Conservation (phyloP, 2,888 invertebrate species). For the Clanis bilineata region DNA sequence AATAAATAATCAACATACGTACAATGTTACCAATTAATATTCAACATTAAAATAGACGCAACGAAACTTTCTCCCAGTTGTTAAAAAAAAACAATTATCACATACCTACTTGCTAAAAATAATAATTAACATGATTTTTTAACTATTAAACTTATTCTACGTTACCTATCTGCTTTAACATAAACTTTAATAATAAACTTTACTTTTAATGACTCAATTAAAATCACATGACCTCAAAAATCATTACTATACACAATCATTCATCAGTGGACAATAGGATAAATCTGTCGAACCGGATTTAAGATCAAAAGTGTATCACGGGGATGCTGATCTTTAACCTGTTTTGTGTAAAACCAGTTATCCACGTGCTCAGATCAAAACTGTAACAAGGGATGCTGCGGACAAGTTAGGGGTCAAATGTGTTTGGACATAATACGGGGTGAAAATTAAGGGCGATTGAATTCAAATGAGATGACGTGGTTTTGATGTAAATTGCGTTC, state of each 20-base stretch:
- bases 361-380: conserved; percentile 45
- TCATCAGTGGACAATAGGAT: not conserved
- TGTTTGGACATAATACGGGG: conserved; percentile 35
- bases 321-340: conserved; percentile 38
- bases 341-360: conserved; percentile 28
- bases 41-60: too few relatives aligned
- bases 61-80: too few relatives aligned
- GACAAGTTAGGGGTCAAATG: conserved; percentile 36
- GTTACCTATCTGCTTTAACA: too few relatives aligned
- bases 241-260: not conserved
- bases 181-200: not conserved
- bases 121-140: too few relatives aligned
- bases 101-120: too few relatives aligned
- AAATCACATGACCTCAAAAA: not conserved
- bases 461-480: not conserved
- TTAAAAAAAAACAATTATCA: too few relatives aligned
- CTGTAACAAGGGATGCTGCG: conserved; percentile 59
- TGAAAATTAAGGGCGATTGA: conserved; percentile 18
- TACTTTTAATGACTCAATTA: not conserved
- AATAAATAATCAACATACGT: too few relatives aligned
- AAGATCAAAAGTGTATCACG: conserved; percentile 59
- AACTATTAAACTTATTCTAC: too few relatives aligned
- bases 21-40: too few relatives aligned
- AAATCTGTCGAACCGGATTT: conserved; percentile 19
- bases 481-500: not conserved